A percentile compares a stretch with the other conserved stretches of the same genome.
These are phyloP conservation scores for Darevskia mixta DNA, from an alignment of 2,797 vertebrate genomes.

Conservation along the genomic window DNA sequence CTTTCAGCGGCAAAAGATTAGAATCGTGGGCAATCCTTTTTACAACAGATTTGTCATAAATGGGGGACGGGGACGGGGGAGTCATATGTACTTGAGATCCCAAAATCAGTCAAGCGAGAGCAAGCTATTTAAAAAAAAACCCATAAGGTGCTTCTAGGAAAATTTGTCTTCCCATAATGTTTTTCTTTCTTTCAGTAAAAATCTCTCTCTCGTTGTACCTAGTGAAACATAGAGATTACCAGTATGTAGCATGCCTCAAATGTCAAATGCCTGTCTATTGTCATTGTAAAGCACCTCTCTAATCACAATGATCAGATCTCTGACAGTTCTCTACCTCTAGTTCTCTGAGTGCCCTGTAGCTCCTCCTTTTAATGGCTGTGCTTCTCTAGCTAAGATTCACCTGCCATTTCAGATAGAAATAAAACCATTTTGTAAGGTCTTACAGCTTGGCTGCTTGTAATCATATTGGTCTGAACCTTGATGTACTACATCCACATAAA, in stretches of 20 bases:
- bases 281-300: slow-evolving; percentile 8
- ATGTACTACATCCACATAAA: slow-evolving; percentile 35
- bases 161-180: slow-evolving; percentile 18
- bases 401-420: neutral
- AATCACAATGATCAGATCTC: neutral
- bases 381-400: neutral
- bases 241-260: slow-evolving; percentile 25
- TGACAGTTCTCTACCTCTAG: neutral
- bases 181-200: neutral
- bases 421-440: neutral
- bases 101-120: slow-evolving; percentile 12
- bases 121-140: neutral
- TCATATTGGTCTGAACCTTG: slow-evolving; percentile 15
- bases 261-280: neutral
- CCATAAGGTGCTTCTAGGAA: neutral
- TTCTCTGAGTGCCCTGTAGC: neutral
- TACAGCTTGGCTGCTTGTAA: slow-evolving; percentile 5
- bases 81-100: neutral
- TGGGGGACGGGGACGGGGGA: neutral
- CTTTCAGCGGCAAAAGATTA: slow-evolving; percentile 9
- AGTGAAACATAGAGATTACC: neutral
- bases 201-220: fast-evolving
- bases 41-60: slow-evolving; percentile 24
- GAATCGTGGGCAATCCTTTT: neutral
- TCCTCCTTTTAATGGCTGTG: neutral